Evolutionary conservation across 2,797 vertebrate species (phyloP), one percentile per base, ranked within the genome.

Genomic region (Arrhamphus sclerolepis): DNA sequence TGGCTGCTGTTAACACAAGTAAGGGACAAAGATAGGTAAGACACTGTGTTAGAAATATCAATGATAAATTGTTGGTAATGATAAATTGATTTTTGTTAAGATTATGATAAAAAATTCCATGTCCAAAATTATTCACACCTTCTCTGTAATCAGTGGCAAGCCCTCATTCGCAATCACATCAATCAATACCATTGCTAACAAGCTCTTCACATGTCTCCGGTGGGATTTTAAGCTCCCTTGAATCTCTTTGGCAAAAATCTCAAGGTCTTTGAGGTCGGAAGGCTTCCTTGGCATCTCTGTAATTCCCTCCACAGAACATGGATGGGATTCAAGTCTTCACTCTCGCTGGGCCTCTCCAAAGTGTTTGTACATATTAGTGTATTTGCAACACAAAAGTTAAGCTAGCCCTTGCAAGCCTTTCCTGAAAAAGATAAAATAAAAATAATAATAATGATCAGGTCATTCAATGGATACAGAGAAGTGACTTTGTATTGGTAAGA

Each of bases 171-270:
- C 26, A 64, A 42, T 56, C 62, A 24, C 24, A 56, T 19, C 8
- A 56, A 65, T 65, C 53, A 38, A 65, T 65, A 47, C 28, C 20
- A 19, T 48, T 34, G 26, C 26, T 22, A 56, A 65, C 19, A 65
- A 49, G 62, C 46, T 48, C 31, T 55, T 22, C 38, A 39, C 34
- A 21, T 22, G 4, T 56, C 46, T 65, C 53, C 7, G 2, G 5
- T 39, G 42, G 48, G 42, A 62, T 38, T 53, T 26, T 46, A 17
- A 20, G 17, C 29, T 18, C 9, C 21, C 1, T 26, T 26, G 2
- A 26, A 26, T 26, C 13, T 46, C 34, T 28, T 50, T 42, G 22
- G 38, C 31, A 53, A 46, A 40, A 61, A 17, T 20, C 19, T 19
- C 42, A 54, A 20, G 31, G 18, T 63, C 49, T 62, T 50, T 62